Conservation (phyloP, 2,888 invertebrate species). For the Platyscelio sp. region DNA sequence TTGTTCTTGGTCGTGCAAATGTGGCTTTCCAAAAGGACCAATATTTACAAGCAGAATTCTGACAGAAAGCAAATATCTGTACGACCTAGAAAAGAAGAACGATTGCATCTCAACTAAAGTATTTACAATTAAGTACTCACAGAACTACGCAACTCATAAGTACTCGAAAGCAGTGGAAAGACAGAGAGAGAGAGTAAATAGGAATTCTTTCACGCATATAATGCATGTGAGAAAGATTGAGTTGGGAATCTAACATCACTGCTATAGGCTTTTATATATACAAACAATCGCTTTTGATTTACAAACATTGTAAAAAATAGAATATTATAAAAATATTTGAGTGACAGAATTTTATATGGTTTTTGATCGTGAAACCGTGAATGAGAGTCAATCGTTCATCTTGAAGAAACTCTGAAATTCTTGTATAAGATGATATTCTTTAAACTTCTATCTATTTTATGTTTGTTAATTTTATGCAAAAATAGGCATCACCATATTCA, state of each 20-base stretch:
- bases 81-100: constrained; percentile 55
- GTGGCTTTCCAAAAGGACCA: neutral
- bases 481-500: no score
- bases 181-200: no score
- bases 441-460: no score
- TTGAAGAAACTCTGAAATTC: constrained; percentile 7
- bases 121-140: constrained; percentile 62
- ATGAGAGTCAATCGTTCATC: constrained; percentile 58
- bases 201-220: no score
- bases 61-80: neutral
- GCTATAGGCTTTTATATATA: constrained; percentile 50
- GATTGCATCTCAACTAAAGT: constrained; percentile 50
- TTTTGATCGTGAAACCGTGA: constrained; percentile 19
- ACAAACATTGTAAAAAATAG: constrained; percentile 57
- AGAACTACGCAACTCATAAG: constrained; percentile 62
- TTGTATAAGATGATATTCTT: no score
- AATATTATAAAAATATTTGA: constrained; percentile 56
- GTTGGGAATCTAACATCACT: no score
- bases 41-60: constrained; percentile 47
- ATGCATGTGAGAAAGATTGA: no score
- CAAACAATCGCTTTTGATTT: constrained; percentile 61
- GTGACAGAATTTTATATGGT: constrained; percentile 18
- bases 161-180: no score
- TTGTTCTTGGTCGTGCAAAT: neutral
- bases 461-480: no score